A percentile compares a stretch with the other conserved stretches of the same genome.
phyloP scores from a whole-genome alignment of 2,113 vertebrate species.

The Protobothrops flavoviridis region DNA sequence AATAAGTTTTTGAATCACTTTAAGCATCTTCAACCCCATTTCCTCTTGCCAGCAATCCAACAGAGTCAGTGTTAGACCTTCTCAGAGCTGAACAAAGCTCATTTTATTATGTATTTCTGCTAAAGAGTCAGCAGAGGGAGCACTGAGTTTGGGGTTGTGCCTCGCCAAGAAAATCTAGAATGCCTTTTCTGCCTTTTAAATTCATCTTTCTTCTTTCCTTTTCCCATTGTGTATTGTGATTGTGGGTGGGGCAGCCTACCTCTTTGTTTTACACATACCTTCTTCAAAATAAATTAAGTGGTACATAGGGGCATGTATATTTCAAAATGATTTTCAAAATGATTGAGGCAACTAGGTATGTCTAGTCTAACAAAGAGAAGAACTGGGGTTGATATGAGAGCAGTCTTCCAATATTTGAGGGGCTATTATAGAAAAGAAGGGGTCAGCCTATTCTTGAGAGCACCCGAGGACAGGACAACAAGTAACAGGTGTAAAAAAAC shows the following conservation, averaged over 20 bases:
- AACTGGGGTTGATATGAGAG: background rate
- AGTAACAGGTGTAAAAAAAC: background rate
- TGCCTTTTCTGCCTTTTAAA: background rate
- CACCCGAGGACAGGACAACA: background rate
- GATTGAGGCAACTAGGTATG: background rate
- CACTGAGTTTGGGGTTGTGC: slow-evolving; percentile 4
- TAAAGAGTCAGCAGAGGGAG: slow-evolving; percentile 31
- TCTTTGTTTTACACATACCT: background rate
- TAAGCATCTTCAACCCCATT: background rate
- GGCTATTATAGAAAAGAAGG: background rate
- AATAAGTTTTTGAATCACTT: background rate
- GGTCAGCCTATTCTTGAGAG: background rate
- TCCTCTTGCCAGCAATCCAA: no score
- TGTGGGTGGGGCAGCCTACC: fast-evolving
- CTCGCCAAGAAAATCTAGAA: slow-evolving; percentile 2
- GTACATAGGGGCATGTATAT: background rate
- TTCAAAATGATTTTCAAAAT: background rate
- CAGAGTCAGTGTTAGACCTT: background rate
- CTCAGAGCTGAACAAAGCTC: slow-evolving; percentile 1
- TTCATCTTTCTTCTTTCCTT: slow-evolving; percentile 8
- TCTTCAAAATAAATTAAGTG: background rate
- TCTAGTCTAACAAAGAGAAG: background rate
- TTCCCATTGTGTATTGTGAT: background rate
- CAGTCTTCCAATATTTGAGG: background rate
- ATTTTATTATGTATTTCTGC: slow-evolving; percentile 26